Base-by-base conservation (phyloP, 2,888 invertebrate species). In the Crossocerus cetratus region DNA sequence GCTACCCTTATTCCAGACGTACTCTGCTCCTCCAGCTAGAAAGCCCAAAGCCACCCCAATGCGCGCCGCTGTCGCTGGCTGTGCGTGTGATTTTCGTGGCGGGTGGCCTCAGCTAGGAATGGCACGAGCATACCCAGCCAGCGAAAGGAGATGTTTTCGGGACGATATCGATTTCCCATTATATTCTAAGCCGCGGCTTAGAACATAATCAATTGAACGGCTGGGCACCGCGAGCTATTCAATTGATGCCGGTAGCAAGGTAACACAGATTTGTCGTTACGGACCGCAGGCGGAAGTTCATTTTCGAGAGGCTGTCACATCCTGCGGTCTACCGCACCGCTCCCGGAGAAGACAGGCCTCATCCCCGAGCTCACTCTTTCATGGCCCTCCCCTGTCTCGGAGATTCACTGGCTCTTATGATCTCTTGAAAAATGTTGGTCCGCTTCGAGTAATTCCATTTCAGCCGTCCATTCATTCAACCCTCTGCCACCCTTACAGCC, bases 81-180 rank as follows among this genome's bases (percentile, higher is more conserved):
- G 5, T 32, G 32, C 32, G 32, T 49, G n/a, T 16, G 18, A 55
- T 55, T 22, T 55, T 18, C 55, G 14, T 49, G 49, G 16, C 14
- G 8, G 49, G 49, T 16, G 16, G n/a, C 16, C n/a, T 13, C n/a
- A n/a, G 62, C 11, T 53, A 53, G 32, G 23, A 53, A 32, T 62
- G 21, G 53, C 3, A 54, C 23, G 18, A 14, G 70, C n/a, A n/a
- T 20, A 45, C 62, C 32, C 49, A 61, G 21, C 56, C 55, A 32
- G 14, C 32, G 58, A 58, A 72, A 32, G 61, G 43, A 43, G 57
- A 69, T 22, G 53, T 66, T 75, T 74, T 62, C 58, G 74, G 73
- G 78, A 77, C 76, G 76, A 69, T 83, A 87, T 88, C 86, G 87
- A 88, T 87, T 88, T 87, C 76, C 86, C 87, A 87, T 88, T 87